These are phyloP conservation scores for Microctenopoma stevenorrisi DNA, from an alignment of 2,797 vertebrate genomes.

Conservation along the genomic window DNA sequence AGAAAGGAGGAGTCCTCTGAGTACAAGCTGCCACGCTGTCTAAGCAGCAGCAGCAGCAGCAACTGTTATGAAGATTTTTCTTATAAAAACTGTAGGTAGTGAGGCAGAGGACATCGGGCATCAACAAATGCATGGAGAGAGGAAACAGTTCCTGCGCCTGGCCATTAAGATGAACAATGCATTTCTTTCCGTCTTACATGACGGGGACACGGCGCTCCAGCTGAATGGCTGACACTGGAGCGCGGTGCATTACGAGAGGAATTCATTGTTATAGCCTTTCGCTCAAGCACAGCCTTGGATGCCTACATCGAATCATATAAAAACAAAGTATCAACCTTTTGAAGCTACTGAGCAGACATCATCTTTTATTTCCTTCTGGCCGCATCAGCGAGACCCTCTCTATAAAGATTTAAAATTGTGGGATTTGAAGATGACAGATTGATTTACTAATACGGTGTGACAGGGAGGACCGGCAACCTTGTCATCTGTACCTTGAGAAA, in stretches of 20 bases:
- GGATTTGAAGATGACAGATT: constrained; percentile 78
- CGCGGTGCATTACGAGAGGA: constrained; percentile 52
- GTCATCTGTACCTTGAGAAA: constrained; percentile 75
- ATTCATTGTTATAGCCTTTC: constrained; percentile 54
- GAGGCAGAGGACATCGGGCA: constrained; percentile 41
- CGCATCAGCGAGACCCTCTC: constrained; percentile 60
- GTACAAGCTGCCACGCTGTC: constrained; percentile 39
- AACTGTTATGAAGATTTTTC: constrained; percentile 24
- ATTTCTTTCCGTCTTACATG: constrained; percentile 35
- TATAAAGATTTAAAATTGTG: constrained; percentile 69
- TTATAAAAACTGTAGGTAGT: constrained; percentile 46
- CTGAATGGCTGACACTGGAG: constrained; percentile 37
- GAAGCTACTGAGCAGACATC: constrained; percentile 68
- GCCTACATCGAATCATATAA: constrained; percentile 57
- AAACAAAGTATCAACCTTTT: constrained; percentile 71
- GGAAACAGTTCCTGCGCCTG: constrained; percentile 37
- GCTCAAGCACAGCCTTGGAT: constrained; percentile 42
- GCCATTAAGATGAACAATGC: constrained; percentile 60
- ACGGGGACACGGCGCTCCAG: constrained; percentile 23
- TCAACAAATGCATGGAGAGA: constrained; percentile 14
- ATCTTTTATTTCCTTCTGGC: constrained; percentile 74
- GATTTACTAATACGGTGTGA: constrained; percentile 83
- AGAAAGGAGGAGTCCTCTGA: background rate
- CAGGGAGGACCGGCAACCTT: constrained; percentile 76
- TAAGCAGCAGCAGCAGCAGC: constrained; percentile 9